Base-by-base conservation (phyloP, 2,888 invertebrate species). In the Ischnura elegans region DNA sequence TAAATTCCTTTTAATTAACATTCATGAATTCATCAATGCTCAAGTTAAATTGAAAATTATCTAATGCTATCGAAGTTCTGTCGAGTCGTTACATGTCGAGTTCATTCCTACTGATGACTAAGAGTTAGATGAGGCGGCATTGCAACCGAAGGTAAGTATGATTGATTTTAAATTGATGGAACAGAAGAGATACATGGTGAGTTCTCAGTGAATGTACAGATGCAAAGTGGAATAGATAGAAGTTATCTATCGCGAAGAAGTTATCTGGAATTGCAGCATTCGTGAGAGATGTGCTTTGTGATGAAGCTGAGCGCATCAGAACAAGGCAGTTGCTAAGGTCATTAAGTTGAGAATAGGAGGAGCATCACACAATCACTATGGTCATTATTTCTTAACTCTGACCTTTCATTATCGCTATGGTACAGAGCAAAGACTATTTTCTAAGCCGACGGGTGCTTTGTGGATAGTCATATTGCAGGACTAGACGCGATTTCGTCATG, bases 391-490 rank as follows among this genome's bases (percentile, higher is more conserved):
- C 90, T 43, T 61, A 61, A 90, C 61, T 29, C 43, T 51, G 90
- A 90, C 90, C 90, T 90, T 61, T n/a, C 43, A 61, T 90, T 90
- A 90, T 90, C 90, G 61, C 55, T 87, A 55, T 55, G 46, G 55
- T 55, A 25, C 43, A n/a, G 90, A 61, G 55, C 90, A 90, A 90
- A 90, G 90, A 90, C 61, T 90, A 90, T 90, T 90, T 90, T 90
- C 90, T n/a, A n/a, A 43, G 8, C n/a, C 66, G n/a, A 90, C 36
- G 47, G 90, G 8, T 13, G 55, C 42, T 5, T 45, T 66, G 61
- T 66, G 90, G 61, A 61, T 43, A 61, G 42, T 61, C 13, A 90
- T n/a, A n/a, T n/a, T 0, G 90, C 29, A 13, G 10, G 10, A 76
- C 36, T 76, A 10, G 36, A 25, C 29, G 36, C 5, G 51, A 8